Evolutionary conservation across 2,888 invertebrate genomes (phyloP).

Genomic region (Drosophila prostipennis): DNA sequence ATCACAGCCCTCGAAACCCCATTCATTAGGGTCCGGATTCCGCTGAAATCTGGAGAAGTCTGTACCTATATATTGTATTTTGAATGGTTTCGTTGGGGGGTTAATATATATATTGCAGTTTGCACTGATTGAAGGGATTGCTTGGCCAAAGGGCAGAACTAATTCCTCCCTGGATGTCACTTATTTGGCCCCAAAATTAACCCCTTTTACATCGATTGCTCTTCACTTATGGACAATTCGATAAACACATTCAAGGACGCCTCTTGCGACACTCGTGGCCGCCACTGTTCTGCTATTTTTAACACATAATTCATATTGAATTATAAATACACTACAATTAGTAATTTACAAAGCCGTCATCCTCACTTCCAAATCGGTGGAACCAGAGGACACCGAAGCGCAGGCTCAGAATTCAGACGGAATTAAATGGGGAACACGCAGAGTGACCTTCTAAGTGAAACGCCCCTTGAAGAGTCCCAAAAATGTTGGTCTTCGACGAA

Average conservation of each 20-base stretch:
- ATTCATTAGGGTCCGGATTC: conserved; percentile 1
- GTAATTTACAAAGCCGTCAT: conserved; percentile 22
- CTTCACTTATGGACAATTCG: conserved; percentile 14
- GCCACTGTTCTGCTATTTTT: conserved; percentile 34
- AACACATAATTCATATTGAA: conserved; percentile 42
- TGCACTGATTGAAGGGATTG: conserved; percentile 3
- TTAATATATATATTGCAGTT: neutral
- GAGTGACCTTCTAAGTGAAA: neutral
- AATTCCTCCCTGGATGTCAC: neutral
- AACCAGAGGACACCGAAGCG: neutral
- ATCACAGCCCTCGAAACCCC: neutral
- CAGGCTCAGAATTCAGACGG: neutral
- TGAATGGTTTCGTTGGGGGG: neutral
- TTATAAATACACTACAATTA: conserved; percentile 43
- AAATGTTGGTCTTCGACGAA: too few species aligned
- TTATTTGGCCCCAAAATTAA: conserved; percentile 13
- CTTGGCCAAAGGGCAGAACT: neutral
- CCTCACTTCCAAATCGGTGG: neutral
- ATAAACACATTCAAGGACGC: conserved; percentile 35
- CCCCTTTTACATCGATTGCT: conserved; percentile 27
- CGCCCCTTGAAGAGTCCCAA: neutral
- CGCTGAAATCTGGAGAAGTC: neutral
- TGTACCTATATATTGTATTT: neutral
- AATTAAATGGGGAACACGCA: neutral
- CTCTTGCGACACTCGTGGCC: conserved; percentile 16